phyloP scores from a whole-genome alignment of 2,797 vertebrate species.

The Cephalopachus bancanus region DNA sequence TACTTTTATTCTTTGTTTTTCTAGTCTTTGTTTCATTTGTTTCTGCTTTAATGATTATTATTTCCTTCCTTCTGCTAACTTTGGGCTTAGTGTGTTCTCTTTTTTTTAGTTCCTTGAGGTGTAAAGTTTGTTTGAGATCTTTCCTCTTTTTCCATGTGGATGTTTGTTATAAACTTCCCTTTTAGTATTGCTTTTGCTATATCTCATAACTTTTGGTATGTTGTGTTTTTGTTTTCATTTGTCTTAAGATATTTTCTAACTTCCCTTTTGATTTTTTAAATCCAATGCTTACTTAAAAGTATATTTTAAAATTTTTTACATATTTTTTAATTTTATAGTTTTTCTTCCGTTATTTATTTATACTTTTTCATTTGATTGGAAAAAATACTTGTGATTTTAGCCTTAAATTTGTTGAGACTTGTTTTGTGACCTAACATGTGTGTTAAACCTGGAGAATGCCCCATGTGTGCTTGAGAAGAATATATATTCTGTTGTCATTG shows the following conservation, averaged over 20 bases:
- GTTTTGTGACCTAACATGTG: neutral
- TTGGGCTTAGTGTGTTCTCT: neutral
- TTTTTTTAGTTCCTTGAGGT: neutral
- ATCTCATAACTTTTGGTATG: neutral
- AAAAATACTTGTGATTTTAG: neutral
- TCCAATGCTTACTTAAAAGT: neutral
- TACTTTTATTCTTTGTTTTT: neutral
- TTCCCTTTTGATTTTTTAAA: neutral
- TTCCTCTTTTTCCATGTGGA: neutral
- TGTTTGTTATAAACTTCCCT: neutral
- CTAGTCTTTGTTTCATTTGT: neutral
- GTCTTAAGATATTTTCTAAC: neutral
- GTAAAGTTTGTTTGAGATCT: neutral
- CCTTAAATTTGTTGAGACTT: neutral
- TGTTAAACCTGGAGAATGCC: neutral
- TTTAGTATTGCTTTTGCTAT: neutral
- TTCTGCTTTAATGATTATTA: neutral
- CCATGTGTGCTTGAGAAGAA: neutral
- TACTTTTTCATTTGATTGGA: neutral
- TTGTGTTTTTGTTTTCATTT: neutral
- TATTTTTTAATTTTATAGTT: neutral
- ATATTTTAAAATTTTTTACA: neutral
- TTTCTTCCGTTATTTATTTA: neutral
- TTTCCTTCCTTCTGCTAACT: neutral
- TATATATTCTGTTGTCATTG: neutral